Evolutionary conservation across 2,888 invertebrate genomes (phyloP), one percentile per base, ranked within the genome.

Genomic region (Hofmannophila pseudospretella): DNA sequence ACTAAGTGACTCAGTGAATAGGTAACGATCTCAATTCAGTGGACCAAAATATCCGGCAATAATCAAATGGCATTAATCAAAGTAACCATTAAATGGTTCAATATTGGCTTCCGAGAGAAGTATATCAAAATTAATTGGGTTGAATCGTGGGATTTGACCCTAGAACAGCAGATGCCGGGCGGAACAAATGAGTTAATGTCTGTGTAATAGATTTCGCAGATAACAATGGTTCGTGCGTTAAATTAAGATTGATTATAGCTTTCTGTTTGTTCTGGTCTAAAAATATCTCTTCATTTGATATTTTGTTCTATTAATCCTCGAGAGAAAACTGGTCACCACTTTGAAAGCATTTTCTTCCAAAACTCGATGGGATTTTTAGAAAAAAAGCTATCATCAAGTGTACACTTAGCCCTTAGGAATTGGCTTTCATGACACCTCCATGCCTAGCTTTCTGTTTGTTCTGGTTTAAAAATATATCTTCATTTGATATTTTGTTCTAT

Each of bases 181-280:
- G 31, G 8, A 14, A 25, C 29, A 7, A 29, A 29, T 20, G 13
- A 9, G 2, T 13, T 31, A 20, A 37, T 27, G 9, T 12, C 36
- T 26, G 19, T 37, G 36, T 37, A 37, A 37, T 37, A 7, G 32
- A 27, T 20, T 37, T 30, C n/a, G 19, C 7, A 12, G 32, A 32
- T 11, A 23, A 27, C 13, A 22, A 3, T 29, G 29, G 11, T 27
- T 26, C 32, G 36, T 37, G 36, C 36, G 36, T 32, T 7, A 27
- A 37, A 37, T 13, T 16, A 7, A 27, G 31, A 31, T 12, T 10
- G 11, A 31, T 10, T 31, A 10, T n/a, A 10, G 4, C 11, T 3
- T 3, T 10, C 10, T 27, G 12, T 27, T 27, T 4, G 23, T 20
- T 20, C 5, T 20, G 5, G 2, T 5, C 5, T 20, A 8, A 20